Conservation (phyloP, 2,888 invertebrate species). For the Achlya flavicornis region DNA sequence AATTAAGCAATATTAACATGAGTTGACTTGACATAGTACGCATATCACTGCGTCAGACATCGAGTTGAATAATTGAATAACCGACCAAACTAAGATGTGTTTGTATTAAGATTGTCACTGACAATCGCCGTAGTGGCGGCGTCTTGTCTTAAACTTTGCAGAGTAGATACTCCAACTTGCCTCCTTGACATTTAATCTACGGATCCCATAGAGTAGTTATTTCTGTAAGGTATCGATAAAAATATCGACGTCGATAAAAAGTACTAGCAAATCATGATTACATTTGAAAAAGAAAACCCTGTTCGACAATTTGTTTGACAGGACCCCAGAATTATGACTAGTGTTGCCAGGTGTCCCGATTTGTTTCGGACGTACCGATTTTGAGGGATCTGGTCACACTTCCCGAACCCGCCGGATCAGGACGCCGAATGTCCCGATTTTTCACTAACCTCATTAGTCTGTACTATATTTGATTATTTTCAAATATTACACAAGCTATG, state of each 20-base stretch:
- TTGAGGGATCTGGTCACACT: too few species aligned
- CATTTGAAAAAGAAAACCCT: too few species aligned
- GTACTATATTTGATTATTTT: too few species aligned
- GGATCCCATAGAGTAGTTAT: not conserved
- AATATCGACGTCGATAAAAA: not conserved
- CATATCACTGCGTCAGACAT: constrained; percentile 1
- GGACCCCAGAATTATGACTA: too few species aligned
- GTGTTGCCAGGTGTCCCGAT: too few species aligned
- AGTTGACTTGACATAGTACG: not conserved
- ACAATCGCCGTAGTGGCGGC: constrained; percentile 12
- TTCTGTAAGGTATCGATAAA: constrained; percentile 7
- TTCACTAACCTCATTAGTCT: too few species aligned
- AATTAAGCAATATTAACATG: not conserved
- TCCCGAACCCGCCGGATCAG: too few species aligned
- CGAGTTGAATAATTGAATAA: constrained; percentile 3
- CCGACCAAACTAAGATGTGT: constrained; percentile 10
- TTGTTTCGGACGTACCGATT: too few species aligned
- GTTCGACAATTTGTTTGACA: too few species aligned
- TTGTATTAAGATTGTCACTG: constrained; percentile 15
- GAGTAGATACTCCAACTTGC: constrained; percentile 16
- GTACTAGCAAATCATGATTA: too few species aligned
- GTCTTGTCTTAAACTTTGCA: constrained; percentile 16
- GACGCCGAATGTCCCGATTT: too few species aligned
- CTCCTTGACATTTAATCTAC: constrained; percentile 26
- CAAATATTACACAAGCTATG: too few species aligned